These are phyloP conservation scores for Ceuthmochares aereus DNA, from an alignment of 2,113 vertebrate genomes.

Conservation along the genomic window DNA sequence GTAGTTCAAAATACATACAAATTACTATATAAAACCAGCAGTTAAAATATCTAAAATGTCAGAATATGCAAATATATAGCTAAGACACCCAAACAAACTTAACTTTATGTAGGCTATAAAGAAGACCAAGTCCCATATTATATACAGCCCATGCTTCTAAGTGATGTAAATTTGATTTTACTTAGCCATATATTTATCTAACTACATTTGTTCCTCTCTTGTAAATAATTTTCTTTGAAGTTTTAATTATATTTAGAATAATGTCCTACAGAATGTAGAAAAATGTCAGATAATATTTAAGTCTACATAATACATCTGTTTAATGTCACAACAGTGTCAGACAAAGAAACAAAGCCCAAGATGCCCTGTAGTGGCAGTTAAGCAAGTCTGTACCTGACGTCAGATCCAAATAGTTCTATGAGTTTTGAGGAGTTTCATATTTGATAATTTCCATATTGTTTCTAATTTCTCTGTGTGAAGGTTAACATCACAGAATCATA, in stretches of 20 bases:
- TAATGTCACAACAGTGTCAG: neutral
- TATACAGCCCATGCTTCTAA: neutral
- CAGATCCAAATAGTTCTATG: neutral
- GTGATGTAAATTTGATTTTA: neutral
- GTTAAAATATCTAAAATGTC: neutral
- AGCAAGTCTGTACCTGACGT: neutral
- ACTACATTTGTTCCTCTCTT: neutral
- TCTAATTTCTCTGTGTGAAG: neutral
- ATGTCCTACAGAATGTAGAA: neutral
- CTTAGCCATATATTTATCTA: neutral
- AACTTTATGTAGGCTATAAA: neutral
- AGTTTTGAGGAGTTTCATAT: neutral
- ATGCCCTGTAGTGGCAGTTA: neutral
- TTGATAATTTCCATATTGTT: neutral
- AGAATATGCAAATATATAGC: neutral
- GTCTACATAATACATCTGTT: neutral
- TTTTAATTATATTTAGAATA: slow-evolving; percentile 6
- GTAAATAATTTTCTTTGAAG: neutral
- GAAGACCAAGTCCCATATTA: neutral
- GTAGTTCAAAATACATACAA: neutral
- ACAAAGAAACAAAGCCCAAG: neutral
- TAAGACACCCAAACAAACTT: neutral
- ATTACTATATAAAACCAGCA: neutral
- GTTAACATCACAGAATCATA: neutral
- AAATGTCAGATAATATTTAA: neutral